Evolutionary conservation across 1,140 invertebrate species (phyloP), one percentile per base, ranked within the genome.

Genomic region (Carcinoscorpius rotundicauda): DNA sequence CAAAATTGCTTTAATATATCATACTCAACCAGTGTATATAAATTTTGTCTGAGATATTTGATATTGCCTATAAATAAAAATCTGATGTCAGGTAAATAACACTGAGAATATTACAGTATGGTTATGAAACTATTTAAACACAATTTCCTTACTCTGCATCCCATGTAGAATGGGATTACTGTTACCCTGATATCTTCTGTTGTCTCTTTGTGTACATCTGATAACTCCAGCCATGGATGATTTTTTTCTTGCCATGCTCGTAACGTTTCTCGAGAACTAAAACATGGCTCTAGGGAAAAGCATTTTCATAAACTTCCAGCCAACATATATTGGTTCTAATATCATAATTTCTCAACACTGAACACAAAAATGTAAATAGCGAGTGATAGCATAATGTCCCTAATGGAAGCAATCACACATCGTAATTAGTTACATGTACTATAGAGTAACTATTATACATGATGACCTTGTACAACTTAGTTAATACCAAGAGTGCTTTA

Each of bases 101-200:
- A 52, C 51, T 3, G 3, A 55, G 11, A 3, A 60, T 56, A 52
- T 29, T 5, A 65, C 6, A 64, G 6, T 60, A 50, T 49, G 29
- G 29, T 29, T 29, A 29, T 29, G 29, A 29, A 52, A 62, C 29
- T 5, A 52, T 51, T 11, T 52, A 60, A 49, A 51, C 5, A 50
- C 49, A 52, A 52, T 49, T 49, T 57, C 52, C 52, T 56, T 68
- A 77, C 75, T 69, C 92, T 82, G 72, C 88, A 93, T 50, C 92
- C 92, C 89, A 96, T 94, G 75, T 96, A 98, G 78, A 98, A 98
- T 4, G 95, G 95, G 76, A 97, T 98, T 4, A 97, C 95, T 6
- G 95, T 98, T 5, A 98, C 87, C 29, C 94, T 80, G 69, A 98
- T 87, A 76, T 90, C 89, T 78, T 98, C 93, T 0, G 95, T 98